Base-by-base conservation (phyloP, 2,888 invertebrate species). In the Melieria picta region DNA sequence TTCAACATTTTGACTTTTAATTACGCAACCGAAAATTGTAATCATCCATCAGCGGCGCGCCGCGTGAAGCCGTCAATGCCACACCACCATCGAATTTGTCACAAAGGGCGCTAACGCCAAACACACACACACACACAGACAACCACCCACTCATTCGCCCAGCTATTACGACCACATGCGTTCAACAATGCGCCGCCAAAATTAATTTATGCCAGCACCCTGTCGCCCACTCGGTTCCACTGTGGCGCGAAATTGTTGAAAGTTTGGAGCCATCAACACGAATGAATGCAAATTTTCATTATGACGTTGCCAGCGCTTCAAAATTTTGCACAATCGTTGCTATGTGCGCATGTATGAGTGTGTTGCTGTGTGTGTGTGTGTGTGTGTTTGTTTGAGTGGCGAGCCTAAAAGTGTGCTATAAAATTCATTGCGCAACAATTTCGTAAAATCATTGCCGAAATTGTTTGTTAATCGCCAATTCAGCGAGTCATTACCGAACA, bases 401-500 rank as follows among this genome's bases (percentile, higher is more conserved):
- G 9, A 11, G 9, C 52, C 52, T 9, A 1, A 52, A 52, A 52
- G 52, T 58, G 16, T 58, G 16, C 56, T 10, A 57, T 48, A 68
- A 68, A 57, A 47, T 61, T 47, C 58, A 65, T 48, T 52, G 52
- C 43, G 46, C 42, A 60, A 58, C 74, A 57, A 76, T 70, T 73
- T 76, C 74, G 80, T 78, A 78, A 74, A 75, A 70, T 77, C 65
- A 76, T 79, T 79, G 75, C 78, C 75, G 74, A 79, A 81, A 80
- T 81, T 79, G 79, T 77, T 80, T 80, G 79, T 79, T 83, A 81
- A 82, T 80, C 79, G 76, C 77, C 80, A 73, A 79, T 75, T 74
- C 58, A 74, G 70, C 63, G 68, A 50, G 66, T 50, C n/a, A 13
- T 52, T n/a, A 13, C 52, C 5, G 52, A 11, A 50, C 50, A 9